phyloP scores from a whole-genome alignment of 2,113 vertebrate species.

The Centropus bengalensis region DNA sequence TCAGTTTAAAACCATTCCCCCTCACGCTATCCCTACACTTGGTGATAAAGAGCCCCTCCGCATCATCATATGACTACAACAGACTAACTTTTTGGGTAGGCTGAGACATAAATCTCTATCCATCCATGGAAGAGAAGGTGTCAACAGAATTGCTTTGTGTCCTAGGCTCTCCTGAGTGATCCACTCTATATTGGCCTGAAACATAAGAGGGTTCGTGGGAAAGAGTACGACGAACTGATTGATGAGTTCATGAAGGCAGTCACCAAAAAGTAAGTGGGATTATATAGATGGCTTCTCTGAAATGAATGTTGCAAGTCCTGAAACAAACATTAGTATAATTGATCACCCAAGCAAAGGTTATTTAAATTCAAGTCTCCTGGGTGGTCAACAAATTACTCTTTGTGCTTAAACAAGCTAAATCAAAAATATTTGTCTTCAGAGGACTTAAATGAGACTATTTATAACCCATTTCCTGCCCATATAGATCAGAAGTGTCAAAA shows the following conservation, averaged over 20 bases:
- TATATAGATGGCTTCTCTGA: neutral
- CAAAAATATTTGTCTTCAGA: constrained; percentile 25
- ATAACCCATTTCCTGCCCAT: constrained; percentile 47
- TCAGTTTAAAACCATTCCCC: too few species aligned
- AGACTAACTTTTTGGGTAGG: neutral
- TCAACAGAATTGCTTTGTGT: constrained; percentile 58
- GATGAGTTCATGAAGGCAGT: constrained; percentile 98
- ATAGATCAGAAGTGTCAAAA: constrained; percentile 19
- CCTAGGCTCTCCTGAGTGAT: constrained; percentile 88
- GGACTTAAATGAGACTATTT: constrained; percentile 29
- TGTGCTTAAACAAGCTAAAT: neutral
- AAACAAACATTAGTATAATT: constrained; percentile 38
- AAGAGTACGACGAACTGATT: constrained; percentile 92
- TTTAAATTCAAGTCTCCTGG: constrained; percentile 9
- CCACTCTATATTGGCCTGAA: constrained; percentile 97
- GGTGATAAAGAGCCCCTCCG: too few species aligned
- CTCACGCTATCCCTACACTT: too few species aligned
- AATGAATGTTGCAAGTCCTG: neutral
- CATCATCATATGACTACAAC: neutral
- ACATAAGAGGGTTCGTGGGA: constrained; percentile 90
- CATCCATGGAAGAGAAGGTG: neutral
- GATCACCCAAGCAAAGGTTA: neutral
- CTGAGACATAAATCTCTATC: neutral
- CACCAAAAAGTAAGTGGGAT: constrained; percentile 88
- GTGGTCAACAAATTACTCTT: constrained; percentile 34